Base-by-base conservation (phyloP, 2,797 vertebrate genomes). In the Acanthopagrus latus region DNA sequence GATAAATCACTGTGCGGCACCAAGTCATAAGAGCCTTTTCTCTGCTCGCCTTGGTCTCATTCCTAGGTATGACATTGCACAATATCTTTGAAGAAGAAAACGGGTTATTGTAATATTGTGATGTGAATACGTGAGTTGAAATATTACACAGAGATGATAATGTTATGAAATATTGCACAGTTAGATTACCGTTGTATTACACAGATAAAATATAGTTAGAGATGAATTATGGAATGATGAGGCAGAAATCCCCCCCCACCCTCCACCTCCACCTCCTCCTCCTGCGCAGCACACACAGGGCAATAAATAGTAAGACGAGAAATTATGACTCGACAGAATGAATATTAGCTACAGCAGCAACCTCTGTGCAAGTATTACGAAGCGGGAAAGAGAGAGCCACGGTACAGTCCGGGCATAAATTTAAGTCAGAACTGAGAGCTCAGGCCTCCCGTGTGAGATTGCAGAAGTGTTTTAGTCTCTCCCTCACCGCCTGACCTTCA, bases 401-500 rank as follows among this genome's bases (percentile, higher is more conserved):
- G 20, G 46, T 33, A 23, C 23, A 59, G 66, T 12, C 7, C 44
- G 41, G 3, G 23, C 55, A 4, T 73, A 71, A 7, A 82, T 86
- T 60, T 44, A 56, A 74, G 50, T 77, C 75, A 56, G 33, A 20
- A 16, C 43, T n/a, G 56, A 79, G 66, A 57, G 58, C 81, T 77
- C 48, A 52, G 60, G 55, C 55, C 66, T 86, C 81, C 82, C 54
- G 0, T 63, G 81, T 70, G 84, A 72, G 71, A 74, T 13, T 74
- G 66, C 58, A 56, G 83, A 83, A 75, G 74, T 5, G 60, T 85
- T 88, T 78, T 82, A 43, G 21, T 76, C 51, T 72, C 70, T 78
- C 74, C 67, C 64, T 80, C 48, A 50, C 29, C 3, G 9, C 75
- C 51, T 89, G 88, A 92, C 91, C 89, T 93, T 91, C 90, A 73